Conservation (phyloP, 2,113 vertebrate genomes). For the Galeopterus variegatus region DNA sequence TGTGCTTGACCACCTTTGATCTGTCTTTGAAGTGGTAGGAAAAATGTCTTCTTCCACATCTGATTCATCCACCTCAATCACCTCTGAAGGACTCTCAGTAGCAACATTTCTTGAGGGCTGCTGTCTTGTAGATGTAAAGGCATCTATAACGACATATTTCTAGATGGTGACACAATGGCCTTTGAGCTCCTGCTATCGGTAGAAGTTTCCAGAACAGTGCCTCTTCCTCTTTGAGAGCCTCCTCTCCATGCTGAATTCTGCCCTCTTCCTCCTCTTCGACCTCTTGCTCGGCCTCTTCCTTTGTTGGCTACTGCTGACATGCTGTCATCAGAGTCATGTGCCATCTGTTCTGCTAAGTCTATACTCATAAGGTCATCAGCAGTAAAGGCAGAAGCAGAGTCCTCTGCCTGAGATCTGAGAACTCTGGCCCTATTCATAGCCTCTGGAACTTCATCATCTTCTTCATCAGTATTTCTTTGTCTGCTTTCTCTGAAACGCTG, state of each 20-base stretch:
- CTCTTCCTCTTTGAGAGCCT: slow-evolving; percentile 89
- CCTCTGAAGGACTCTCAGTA: too few species aligned
- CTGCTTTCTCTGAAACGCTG: too few species aligned
- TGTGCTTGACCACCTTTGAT: too few species aligned
- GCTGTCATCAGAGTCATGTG: slow-evolving; percentile 90
- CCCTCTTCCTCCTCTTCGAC: slow-evolving; percentile 90
- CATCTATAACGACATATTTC: too few species aligned
- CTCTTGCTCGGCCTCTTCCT: slow-evolving; percentile 91
- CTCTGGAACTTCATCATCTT: slow-evolving; percentile 80
- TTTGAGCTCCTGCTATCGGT: too few species aligned
- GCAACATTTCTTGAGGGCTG: too few species aligned
- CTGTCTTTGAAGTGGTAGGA: too few species aligned
- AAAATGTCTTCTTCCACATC: too few species aligned
- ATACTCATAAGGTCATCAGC: slow-evolving; percentile 88
- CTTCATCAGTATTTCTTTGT: too few species aligned
- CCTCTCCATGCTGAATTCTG: slow-evolving; percentile 89
- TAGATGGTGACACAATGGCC: too few species aligned
- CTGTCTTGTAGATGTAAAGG: too few species aligned
- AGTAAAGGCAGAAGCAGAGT: slow-evolving; percentile 78
- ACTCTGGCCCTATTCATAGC: slow-evolving; percentile 95
- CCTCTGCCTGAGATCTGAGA: slow-evolving; percentile 88
- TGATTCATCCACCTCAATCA: too few species aligned
- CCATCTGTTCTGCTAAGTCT: slow-evolving; percentile 65
- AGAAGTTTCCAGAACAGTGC: slow-evolving; percentile 21
- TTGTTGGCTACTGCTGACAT: slow-evolving; percentile 58